Percentiles rank a stretch among this genome's conserved stretches.
These are phyloP conservation scores for Mareca penelope DNA, from an alignment of 2,797 vertebrate genomes.

Conservation along the genomic window DNA sequence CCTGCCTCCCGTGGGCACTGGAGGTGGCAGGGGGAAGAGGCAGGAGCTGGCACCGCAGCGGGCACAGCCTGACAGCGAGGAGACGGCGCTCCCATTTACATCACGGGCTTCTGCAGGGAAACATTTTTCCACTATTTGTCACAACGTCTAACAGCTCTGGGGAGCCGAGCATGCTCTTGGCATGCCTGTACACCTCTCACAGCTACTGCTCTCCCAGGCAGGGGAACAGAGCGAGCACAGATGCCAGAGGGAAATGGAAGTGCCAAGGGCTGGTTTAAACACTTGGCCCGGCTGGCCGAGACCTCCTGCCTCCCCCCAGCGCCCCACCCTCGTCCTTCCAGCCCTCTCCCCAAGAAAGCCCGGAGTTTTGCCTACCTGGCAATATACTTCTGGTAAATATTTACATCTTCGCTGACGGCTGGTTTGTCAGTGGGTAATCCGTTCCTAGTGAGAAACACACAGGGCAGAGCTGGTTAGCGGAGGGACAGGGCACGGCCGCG, in stretches of 20 bases:
- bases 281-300: neutral
- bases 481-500: neutral
- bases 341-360: slow-evolving; percentile 61
- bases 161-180: neutral
- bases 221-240: slow-evolving; percentile 1
- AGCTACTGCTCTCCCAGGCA: slow-evolving; percentile 24
- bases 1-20: neutral
- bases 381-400: slow-evolving; percentile 99
- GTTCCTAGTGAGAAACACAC: slow-evolving; percentile 88
- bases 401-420: slow-evolving; percentile 92
- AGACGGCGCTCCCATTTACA: neutral
- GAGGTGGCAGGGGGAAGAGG: neutral
- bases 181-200: neutral
- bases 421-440: slow-evolving; percentile 99
- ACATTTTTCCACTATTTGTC: slow-evolving; percentile 46
- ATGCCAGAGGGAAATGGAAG: slow-evolving; percentile 51
- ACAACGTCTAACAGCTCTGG: neutral
- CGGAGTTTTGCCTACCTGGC: slow-evolving; percentile 93
- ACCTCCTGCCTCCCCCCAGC: neutral
- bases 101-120: slow-evolving; percentile 14
- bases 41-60: neutral
- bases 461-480: slow-evolving; percentile 77
- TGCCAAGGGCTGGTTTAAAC: slow-evolving; percentile 3
- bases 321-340: neutral
- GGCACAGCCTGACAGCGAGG: neutral